These are phyloP conservation scores for Clarias pachynema DNA, from an alignment of 2,797 vertebrate genomes.

Conservation along the genomic window DNA sequence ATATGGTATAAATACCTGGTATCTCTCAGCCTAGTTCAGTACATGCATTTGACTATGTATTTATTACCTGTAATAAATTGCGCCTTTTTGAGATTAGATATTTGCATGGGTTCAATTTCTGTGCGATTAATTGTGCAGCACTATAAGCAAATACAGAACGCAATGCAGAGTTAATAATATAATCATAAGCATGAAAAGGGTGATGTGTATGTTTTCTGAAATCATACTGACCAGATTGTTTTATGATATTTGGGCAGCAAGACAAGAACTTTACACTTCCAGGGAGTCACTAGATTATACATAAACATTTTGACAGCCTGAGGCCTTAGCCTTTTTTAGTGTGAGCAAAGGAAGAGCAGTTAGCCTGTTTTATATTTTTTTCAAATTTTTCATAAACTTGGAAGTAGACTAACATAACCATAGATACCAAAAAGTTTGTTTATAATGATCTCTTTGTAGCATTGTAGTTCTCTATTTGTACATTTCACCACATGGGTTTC, in stretches of 20 bases:
- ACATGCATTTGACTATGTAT: no score
- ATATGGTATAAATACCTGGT: no score
- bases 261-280: slow-evolving; percentile 60
- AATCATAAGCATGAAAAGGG: neutral
- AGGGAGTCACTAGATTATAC: slow-evolving; percentile 66
- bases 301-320: slow-evolving; percentile 80
- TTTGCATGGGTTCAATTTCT: no score
- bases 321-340: neutral
- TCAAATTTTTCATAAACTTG: neutral
- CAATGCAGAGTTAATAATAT: neutral
- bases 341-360: neutral
- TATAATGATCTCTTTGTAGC: neutral
- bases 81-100: no score
- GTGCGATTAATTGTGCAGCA: neutral
- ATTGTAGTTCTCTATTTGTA: neutral
- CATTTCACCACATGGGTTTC: neutral
- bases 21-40: no score
- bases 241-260: slow-evolving; percentile 48
- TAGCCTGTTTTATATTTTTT: neutral
- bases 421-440: neutral
- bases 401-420: neutral
- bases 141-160: neutral
- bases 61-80: no score
- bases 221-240: slow-evolving; percentile 5
- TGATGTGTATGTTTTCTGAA: slow-evolving; percentile 10